phyloP scores from a whole-genome alignment of 2,113 vertebrate species.

The Sakesphorus luctuosus region DNA sequence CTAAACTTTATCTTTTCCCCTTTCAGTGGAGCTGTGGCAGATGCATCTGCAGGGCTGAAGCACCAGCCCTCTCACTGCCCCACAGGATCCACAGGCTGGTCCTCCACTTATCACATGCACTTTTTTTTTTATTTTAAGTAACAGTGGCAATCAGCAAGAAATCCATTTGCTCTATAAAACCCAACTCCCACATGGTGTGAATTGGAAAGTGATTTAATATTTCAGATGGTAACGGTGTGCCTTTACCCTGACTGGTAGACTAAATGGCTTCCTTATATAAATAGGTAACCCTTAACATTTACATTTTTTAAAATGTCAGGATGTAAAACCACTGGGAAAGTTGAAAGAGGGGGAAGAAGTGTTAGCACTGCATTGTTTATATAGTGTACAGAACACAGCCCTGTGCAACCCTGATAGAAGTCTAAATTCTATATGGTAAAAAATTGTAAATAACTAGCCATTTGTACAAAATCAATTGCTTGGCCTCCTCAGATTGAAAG shows the following conservation, averaged over 20 bases:
- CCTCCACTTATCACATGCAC: neutral
- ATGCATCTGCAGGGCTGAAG: neutral
- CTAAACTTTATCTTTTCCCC: neutral
- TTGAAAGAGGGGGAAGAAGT: neutral
- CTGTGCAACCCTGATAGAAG: neutral
- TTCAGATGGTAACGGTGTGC: neutral
- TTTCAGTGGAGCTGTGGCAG: neutral
- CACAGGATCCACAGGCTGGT: neutral
- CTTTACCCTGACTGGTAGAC: neutral
- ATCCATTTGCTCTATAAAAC: neutral
- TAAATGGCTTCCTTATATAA: neutral
- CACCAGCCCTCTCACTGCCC: neutral
- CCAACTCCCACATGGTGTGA: neutral
- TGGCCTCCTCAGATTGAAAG: neutral
- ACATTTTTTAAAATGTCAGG: neutral
- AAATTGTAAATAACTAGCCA: neutral
- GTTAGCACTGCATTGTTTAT: neutral
- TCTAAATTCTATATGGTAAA: neutral
- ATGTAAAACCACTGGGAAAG: neutral
- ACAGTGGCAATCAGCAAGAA: neutral
- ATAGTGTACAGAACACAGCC: neutral
- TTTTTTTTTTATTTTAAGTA: neutral
- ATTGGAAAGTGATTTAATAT: constrained; percentile 26
- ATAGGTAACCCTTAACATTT: constrained; percentile 3
- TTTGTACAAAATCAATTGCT: neutral